Percentiles rank a stretch among this genome's conserved stretches.
These are phyloP conservation scores for Melieria crassipennis DNA, from an alignment of 2,888 invertebrate genomes.

Conservation along the genomic window DNA sequence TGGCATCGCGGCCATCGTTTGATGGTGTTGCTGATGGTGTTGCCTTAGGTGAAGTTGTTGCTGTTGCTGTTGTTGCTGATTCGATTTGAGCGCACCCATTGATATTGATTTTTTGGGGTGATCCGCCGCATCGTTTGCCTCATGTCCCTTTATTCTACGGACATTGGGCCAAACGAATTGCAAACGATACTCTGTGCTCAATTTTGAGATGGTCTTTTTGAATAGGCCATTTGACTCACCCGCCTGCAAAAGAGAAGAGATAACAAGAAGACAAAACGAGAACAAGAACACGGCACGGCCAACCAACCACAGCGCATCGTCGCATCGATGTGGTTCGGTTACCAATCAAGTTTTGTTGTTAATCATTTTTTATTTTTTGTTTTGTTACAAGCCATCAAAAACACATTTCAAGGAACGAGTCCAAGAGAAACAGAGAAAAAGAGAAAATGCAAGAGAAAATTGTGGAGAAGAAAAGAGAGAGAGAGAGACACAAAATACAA, in stretches of 20 bases:
- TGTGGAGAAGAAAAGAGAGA: slow-evolving; percentile 41
- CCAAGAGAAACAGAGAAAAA: slow-evolving; percentile 29
- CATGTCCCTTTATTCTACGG: slow-evolving; percentile 66
- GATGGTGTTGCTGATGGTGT: slow-evolving; percentile 61
- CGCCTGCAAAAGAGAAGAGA: slow-evolving; percentile 67
- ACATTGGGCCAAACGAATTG: slow-evolving; percentile 88
- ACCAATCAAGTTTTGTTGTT: slow-evolving; percentile 18
- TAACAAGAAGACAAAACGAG: slow-evolving; percentile 40
- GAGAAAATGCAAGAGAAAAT: slow-evolving; percentile 41
- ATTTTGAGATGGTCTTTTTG: slow-evolving; percentile 76
- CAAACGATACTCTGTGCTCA: slow-evolving; percentile 87
- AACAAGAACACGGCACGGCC: slow-evolving; percentile 37
- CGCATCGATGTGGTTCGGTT: neutral
- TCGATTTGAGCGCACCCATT: slow-evolving; percentile 83
- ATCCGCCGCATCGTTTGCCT: slow-evolving; percentile 69
- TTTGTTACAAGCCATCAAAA: neutral
- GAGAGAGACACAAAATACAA: slow-evolving; percentile 60
- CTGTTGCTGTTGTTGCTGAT: slow-evolving; percentile 58
- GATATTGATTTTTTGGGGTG: slow-evolving; percentile 85
- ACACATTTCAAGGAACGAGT: neutral
- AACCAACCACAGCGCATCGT: slow-evolving; percentile 36
- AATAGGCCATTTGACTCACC: slow-evolving; percentile 75
- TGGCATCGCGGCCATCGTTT: slow-evolving; percentile 65
- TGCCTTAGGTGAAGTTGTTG: slow-evolving; percentile 63
- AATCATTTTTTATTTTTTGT: neutral